A percentile compares a stretch with the other conserved stretches of the same genome.
phyloP scores from a whole-genome alignment of 2,888 invertebrate species.

The Camptogramma bilineatum region DNA sequence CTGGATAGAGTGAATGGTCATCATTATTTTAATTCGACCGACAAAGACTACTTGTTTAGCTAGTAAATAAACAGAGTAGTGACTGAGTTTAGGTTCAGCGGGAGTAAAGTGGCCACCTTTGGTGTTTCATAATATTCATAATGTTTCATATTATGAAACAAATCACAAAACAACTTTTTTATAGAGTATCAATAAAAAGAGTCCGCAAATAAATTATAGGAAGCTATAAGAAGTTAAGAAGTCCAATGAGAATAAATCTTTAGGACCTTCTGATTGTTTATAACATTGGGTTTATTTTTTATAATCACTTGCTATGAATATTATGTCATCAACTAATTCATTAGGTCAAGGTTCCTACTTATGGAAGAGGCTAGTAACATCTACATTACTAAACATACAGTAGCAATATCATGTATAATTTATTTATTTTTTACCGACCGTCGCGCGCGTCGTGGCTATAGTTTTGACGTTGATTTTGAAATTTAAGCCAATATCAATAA shows the following conservation, averaged over 20 bases:
- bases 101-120: background rate
- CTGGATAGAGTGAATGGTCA: slow-evolving; percentile 20
- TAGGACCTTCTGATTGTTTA: background rate
- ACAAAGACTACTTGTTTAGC: background rate
- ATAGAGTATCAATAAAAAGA: too few species aligned
- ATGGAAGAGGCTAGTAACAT: slow-evolving; percentile 9
- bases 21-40: slow-evolving; percentile 9
- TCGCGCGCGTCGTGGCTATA: too few species aligned
- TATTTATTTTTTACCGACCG: background rate
- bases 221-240: too few species aligned
- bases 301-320: slow-evolving; percentile 1
- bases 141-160: too few species aligned
- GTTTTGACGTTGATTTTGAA: too few species aligned
- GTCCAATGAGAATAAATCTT: background rate
- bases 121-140: background rate
- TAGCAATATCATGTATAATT: background rate
- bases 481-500: too few species aligned
- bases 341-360: slow-evolving; percentile 24
- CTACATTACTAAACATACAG: background rate
- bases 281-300: background rate
- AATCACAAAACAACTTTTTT: too few species aligned
- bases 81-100: background rate
- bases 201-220: too few species aligned
- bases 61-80: background rate
- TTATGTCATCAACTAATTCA: slow-evolving; percentile 10